Conservation (phyloP, 2,113 vertebrate genomes). For the Cyanistes caeruleus region DNA sequence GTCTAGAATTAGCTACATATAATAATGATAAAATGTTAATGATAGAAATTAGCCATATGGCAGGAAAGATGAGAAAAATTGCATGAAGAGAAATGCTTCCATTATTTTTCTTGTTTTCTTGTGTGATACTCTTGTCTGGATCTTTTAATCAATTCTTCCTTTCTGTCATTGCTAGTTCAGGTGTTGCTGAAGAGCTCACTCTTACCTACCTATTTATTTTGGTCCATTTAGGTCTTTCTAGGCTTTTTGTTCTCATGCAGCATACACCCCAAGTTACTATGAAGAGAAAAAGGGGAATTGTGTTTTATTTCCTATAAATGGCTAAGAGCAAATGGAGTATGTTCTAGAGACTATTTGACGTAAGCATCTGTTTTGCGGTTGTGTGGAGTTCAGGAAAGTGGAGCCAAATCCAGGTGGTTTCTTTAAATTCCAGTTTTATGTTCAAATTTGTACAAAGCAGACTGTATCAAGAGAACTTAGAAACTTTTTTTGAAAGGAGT, state of each 20-base stretch:
- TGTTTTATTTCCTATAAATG: neutral
- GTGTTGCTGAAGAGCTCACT: neutral
- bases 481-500: neutral
- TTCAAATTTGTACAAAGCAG: neutral
- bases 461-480: neutral
- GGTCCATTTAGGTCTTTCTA: neutral
- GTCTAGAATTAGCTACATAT: neutral
- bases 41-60: neutral
- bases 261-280: neutral
- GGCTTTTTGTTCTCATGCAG: neutral
- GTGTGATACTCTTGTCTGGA: neutral
- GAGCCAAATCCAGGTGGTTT: neutral
- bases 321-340: neutral
- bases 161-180: neutral
- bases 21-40: neutral
- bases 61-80: neutral
- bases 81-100: neutral
- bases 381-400: neutral
- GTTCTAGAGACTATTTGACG: neutral
- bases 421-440: neutral
- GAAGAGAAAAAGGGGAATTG: neutral
- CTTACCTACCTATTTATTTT: neutral
- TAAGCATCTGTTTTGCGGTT: neutral
- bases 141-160: neutral
- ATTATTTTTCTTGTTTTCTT: neutral